These are phyloP conservation scores for Pristionchus entomophagus DNA, from an alignment of 2,888 invertebrate genomes.

Conservation along the genomic window DNA sequence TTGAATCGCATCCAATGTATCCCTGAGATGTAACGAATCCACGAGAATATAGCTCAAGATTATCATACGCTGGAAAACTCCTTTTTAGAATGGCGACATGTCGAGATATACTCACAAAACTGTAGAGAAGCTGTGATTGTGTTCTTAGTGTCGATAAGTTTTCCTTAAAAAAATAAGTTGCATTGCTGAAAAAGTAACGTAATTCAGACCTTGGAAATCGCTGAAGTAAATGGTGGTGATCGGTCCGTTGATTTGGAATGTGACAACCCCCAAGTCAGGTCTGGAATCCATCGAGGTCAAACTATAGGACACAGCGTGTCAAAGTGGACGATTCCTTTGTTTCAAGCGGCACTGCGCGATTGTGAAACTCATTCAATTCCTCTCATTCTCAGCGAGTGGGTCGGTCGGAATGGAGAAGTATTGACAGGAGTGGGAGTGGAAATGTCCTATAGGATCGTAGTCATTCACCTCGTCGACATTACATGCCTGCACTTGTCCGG, in stretches of 20 bases:
- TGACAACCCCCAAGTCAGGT: not conserved
- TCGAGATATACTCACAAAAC: not conserved
- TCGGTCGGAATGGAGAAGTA: no score
- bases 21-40: constrained; percentile 22
- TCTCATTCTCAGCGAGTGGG: no score
- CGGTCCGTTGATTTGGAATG: constrained; percentile 19
- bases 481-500: not conserved
- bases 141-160: constrained; percentile 3
- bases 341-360: no score
- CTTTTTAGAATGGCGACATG: no score
- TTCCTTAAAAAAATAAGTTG: not conserved
- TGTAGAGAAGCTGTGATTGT: not conserved
- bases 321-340: no score
- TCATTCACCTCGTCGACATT: not conserved
- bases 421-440: no score
- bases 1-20: not conserved
- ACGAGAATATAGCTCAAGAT: not conserved
- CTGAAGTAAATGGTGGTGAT: constrained; percentile 11
- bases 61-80: not conserved
- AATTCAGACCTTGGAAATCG: not conserved
- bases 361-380: not conserved
- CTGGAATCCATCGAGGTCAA: not conserved
- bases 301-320: no score
- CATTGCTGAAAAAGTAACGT: not conserved
- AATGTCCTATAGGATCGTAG: no score